Conservation (phyloP, 2,113 vertebrate genomes). For the Coryphaenoides rupestris region DNA sequence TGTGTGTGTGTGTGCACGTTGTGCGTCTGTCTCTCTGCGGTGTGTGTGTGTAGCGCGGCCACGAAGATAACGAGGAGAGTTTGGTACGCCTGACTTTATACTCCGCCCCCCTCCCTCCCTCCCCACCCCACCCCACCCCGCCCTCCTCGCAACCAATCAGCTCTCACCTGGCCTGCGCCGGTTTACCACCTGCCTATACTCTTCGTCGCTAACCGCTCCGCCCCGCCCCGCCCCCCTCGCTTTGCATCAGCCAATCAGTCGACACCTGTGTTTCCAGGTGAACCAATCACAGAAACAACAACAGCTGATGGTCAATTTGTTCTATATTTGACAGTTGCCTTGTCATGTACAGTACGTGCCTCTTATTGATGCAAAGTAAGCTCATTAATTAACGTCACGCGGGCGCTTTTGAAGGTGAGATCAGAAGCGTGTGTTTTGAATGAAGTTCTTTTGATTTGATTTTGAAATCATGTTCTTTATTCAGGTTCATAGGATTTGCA, state of each 20-base stretch:
- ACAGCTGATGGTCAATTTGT: slow-evolving; percentile 40
- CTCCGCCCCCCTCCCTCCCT: slow-evolving; percentile 14
- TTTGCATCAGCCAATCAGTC: slow-evolving; percentile 7
- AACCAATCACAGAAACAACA: slow-evolving; percentile 46
- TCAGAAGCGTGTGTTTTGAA: no score
- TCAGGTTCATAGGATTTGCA: no score
- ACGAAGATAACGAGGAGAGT: slow-evolving; percentile 78
- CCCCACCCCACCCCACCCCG: neutral
- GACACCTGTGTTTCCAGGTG: slow-evolving; percentile 4
- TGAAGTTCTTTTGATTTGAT: no score
- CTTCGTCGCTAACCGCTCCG: slow-evolving; percentile 1
- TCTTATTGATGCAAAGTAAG: no score
- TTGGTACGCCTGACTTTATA: slow-evolving; percentile 77
- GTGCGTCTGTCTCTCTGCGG: slow-evolving; percentile 29
- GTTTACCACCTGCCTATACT: slow-evolving; percentile 18
- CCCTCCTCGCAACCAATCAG: slow-evolving; percentile 25
- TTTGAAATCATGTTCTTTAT: no score
- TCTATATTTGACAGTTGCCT: no score
- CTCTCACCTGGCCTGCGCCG: slow-evolving; percentile 30
- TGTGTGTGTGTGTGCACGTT: slow-evolving; percentile 10
- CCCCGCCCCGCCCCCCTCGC: neutral
- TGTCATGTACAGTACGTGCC: no score
- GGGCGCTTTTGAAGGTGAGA: no score
- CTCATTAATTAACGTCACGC: no score
- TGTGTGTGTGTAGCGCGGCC: slow-evolving; percentile 80